Base-by-base conservation (phyloP, 1,140 invertebrate genomes). In the Archivesica marissinica region DNA sequence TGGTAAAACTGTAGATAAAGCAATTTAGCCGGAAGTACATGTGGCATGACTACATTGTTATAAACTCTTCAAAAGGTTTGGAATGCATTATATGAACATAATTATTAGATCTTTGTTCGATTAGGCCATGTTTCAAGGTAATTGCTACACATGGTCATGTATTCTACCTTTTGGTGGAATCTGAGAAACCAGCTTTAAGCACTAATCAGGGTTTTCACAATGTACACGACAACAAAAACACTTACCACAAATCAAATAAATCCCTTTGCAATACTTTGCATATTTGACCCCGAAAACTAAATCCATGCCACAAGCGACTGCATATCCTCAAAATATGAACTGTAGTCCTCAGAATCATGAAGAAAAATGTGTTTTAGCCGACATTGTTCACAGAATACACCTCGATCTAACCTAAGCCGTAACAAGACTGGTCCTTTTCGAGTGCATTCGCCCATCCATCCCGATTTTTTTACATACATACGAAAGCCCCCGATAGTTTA, bases 391-490 rank as follows among this genome's bases (percentile, higher is more conserved):
- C 68, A 50, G 68, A 72, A 72, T 72, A 72, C 68, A 72, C 68
- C 28, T 44, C 39, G 39, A 72, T 17, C 68, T 52, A 72, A 72
- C 68, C 68, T 33, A 30, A 72, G 41, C n/a, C 15, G 2, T 44
- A 3, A 44, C 30, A 72, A 72, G 68, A 72, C 39, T 30, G 44
- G 44, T 33, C 68, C 35, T 72, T 72, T 72, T 72, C 59, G 77
- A 39, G 56, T 64, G 77, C 39, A 44, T 30, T 79, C 77, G 77
- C 59, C 77, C 77, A 79, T 39, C 56, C 77, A 79, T 79, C 77
- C 44, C 56, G 17, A 50, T 79, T 79, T 79, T 79, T 79, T 61
- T 79, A 25, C 41, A 61, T 64, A 64, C 77, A 66, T 17, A 64
- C 15, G 44, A 50, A 50, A 66, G 44, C 77, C 44, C 3, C 44